phyloP scores from a whole-genome alignment of 1,140 invertebrate species.

The Lutraria rhynchaena region DNA sequence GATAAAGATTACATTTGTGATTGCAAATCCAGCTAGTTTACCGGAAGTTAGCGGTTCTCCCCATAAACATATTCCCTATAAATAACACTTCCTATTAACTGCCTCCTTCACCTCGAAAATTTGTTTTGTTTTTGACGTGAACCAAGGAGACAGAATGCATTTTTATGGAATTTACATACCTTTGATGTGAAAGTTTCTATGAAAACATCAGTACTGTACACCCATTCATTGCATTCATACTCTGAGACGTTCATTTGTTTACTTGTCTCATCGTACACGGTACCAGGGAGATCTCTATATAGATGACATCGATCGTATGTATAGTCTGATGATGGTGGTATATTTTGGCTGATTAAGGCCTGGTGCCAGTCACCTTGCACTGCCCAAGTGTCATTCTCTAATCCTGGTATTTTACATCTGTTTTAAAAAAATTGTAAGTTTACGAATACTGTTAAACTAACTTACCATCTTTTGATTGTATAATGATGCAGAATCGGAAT shows the following conservation, averaged over 20 bases:
- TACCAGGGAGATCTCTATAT: not conserved
- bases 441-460: too few relatives aligned
- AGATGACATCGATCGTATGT: conserved; percentile 60
- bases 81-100: too few relatives aligned
- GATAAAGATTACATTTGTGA: not conserved
- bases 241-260: not conserved
- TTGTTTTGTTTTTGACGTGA: too few relatives aligned
- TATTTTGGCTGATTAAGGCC: conserved; percentile 48
- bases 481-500: too few relatives aligned
- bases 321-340: conserved; percentile 51
- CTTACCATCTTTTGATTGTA: too few relatives aligned
- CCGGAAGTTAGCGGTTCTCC: too few relatives aligned
- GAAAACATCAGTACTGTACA: conserved; percentile 64
- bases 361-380: conserved; percentile 57
- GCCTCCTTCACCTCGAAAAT: too few relatives aligned
- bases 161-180: too few relatives aligned
- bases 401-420: conserved; percentile 13
- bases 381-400: conserved; percentile 54
- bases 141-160: too few relatives aligned
- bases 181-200: conserved; percentile 61
- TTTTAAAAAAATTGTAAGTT: not conserved
- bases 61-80: too few relatives aligned
- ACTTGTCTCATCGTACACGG: not conserved
- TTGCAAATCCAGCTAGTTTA: not conserved
- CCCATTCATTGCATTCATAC: conserved; percentile 62